Conservation (phyloP, 1,140 invertebrate genomes). For the Pemphigus obesinymphae region DNA sequence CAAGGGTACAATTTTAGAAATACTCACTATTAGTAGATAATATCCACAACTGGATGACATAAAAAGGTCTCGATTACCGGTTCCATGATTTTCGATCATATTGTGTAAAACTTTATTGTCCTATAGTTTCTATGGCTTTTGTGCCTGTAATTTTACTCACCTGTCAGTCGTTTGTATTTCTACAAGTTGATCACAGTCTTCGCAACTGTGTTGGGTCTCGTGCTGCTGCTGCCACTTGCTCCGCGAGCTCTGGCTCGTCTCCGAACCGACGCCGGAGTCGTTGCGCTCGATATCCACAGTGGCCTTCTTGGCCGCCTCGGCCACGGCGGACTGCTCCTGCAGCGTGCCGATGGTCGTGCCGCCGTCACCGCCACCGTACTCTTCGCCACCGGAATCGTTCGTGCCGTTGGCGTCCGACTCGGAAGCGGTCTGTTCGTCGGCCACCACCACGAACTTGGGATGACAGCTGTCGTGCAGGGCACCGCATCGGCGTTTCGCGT, state of each 20-base stretch:
- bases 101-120: too few relatives aligned
- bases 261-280: conserved; percentile 88
- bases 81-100: too few relatives aligned
- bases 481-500: conserved; percentile 70
- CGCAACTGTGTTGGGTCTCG: conserved; percentile 61
- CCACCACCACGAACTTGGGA: conserved; percentile 53
- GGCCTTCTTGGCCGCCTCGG: conserved; percentile 46
- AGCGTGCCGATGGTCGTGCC: not conserved
- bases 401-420: conserved; percentile 53
- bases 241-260: conserved; percentile 81
- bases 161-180: conserved; percentile 65
- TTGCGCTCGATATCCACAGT: conserved; percentile 74
- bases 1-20: too few relatives aligned
- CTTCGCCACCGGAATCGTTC: conserved; percentile 55
- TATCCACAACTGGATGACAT: too few relatives aligned
- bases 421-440: conserved; percentile 8
- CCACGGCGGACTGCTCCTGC: too few relatives aligned
- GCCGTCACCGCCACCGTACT: not conserved
- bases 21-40: too few relatives aligned
- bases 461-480: conserved; percentile 46
- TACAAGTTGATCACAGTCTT: conserved; percentile 70
- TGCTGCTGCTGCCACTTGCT: conserved; percentile 60
- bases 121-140: too few relatives aligned
- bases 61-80: too few relatives aligned
- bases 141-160: too few relatives aligned